Percentiles rank a stretch among this genome's conserved stretches.
Conservation (phyloP, 1,140 invertebrate genomes). For the Propsilocerus akamusi region DNA sequence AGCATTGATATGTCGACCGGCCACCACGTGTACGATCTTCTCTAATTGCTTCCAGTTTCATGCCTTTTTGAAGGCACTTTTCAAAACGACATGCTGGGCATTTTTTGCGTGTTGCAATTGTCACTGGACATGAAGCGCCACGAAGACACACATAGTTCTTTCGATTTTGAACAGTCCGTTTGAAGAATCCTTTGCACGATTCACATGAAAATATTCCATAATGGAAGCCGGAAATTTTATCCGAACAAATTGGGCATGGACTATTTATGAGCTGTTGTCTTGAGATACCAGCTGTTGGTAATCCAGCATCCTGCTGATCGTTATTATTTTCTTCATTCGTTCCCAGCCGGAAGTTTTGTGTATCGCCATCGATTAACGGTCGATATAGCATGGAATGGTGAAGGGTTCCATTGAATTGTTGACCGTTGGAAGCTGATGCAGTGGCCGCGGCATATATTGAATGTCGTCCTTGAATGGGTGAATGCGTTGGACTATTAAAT, state of each 20-base stretch:
- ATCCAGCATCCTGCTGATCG: not conserved
- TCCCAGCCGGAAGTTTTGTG: not conserved
- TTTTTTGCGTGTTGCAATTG: conserved; percentile 84
- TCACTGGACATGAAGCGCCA: conserved; percentile 77
- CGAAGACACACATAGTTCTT: conserved; percentile 91
- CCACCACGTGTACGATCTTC: conserved; percentile 89
- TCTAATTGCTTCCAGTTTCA: conserved; percentile 93
- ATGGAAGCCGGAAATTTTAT: conserved; percentile 89
- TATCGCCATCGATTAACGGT: conserved; percentile 17
- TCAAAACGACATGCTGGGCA: conserved; percentile 95
- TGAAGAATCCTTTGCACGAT: conserved; percentile 96
- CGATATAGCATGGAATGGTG: conserved; percentile 30
- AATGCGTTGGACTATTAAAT: conserved; percentile 60
- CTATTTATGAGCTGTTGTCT: conserved; percentile 62
- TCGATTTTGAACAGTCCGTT: conserved; percentile 92
- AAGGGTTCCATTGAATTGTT: conserved; percentile 27
- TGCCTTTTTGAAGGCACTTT: conserved; percentile 88
- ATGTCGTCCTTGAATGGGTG: conserved; percentile 51
- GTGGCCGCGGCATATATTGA: conserved; percentile 11
- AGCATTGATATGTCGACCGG: conserved; percentile 87
- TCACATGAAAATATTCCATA: conserved; percentile 96
- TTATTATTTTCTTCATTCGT: not conserved
- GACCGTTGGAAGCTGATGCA: conserved; percentile 8
- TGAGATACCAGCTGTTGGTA: conserved; percentile 52
- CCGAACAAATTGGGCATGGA: conserved; percentile 86